Conservation (phyloP, 2,888 invertebrate genomes). For the Andrena minutula region DNA sequence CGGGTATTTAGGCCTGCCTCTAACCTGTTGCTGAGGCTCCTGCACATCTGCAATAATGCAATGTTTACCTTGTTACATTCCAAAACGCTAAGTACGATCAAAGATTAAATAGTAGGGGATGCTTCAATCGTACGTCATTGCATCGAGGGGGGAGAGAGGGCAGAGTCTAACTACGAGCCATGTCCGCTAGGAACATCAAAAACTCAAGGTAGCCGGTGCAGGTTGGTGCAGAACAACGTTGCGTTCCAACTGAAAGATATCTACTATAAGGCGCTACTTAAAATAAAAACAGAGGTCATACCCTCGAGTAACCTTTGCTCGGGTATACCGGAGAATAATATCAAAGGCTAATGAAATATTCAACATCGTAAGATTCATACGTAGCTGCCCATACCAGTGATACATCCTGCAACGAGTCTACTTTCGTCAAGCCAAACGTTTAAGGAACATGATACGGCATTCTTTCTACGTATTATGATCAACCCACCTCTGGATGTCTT, state of each 20-base stretch:
- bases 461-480: constrained; percentile 50
- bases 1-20: constrained; percentile 94
- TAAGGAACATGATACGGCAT: constrained; percentile 69
- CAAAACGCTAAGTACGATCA: constrained; percentile 72
- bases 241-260: constrained; percentile 80
- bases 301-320: constrained; percentile 65
- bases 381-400: constrained; percentile 73
- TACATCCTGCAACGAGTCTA: constrained; percentile 75
- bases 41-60: constrained; percentile 93
- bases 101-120: constrained; percentile 70
- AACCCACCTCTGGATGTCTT: constrained; percentile 93
- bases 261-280: constrained; percentile 77
- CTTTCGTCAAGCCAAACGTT: constrained; percentile 73
- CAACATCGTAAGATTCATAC: constrained; percentile 65
- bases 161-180: constrained; percentile 79
- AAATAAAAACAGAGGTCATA: constrained; percentile 55
- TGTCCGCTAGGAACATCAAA: constrained; percentile 74
- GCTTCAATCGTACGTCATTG: constrained; percentile 75
- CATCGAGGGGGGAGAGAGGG: constrained; percentile 61
- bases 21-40: constrained; percentile 91
- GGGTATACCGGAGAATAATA: constrained; percentile 57
- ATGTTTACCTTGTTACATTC: constrained; percentile 87
- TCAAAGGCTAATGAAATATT: constrained; percentile 66
- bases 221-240: constrained; percentile 82
- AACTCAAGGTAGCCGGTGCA: constrained; percentile 79